Evolutionary conservation across 2,888 invertebrate species (phyloP).

Genomic region (Drepanosiphum platanoidis): DNA sequence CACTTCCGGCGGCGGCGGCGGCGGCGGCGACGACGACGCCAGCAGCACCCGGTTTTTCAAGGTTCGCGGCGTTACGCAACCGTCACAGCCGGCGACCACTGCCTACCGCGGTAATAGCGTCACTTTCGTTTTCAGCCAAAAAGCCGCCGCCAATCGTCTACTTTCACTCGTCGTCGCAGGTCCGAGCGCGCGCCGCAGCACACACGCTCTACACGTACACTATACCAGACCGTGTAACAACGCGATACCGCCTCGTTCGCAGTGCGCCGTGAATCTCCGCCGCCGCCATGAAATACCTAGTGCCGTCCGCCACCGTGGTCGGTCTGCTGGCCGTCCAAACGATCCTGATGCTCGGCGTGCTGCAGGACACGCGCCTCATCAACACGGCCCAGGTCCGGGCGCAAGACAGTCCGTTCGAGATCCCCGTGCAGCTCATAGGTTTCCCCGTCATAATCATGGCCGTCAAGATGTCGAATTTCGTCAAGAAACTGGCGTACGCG

Average conservation of each 20-base stretch:
- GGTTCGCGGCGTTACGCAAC: constrained; percentile 23
- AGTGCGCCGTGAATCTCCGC: constrained; percentile 30
- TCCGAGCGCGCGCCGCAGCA: not conserved
- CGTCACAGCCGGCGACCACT: constrained; percentile 1
- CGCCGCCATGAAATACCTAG: constrained; percentile 50
- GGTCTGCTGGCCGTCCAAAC: constrained; percentile 51
- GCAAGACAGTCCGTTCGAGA: constrained; percentile 70
- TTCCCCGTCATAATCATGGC: constrained; percentile 85
- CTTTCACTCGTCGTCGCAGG: constrained; percentile 35
- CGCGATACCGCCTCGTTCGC: not conserved
- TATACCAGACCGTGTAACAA: too few relatives aligned
- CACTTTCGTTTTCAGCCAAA: constrained; percentile 55
- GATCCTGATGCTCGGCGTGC: constrained; percentile 6
- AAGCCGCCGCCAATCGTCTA: constrained; percentile 39
- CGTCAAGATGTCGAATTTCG: constrained; percentile 81
- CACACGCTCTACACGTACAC: not conserved
- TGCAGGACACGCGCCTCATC: constrained; percentile 1
- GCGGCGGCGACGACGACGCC: constrained; percentile 32
- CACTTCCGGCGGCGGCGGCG: constrained; percentile 47
- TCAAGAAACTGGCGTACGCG: constrained; percentile 84
- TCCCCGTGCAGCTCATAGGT: constrained; percentile 86
- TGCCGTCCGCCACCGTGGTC: constrained; percentile 43
- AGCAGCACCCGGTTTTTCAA: constrained; percentile 53
- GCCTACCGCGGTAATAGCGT: constrained; percentile 19
- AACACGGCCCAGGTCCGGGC: constrained; percentile 44